Evolutionary conservation across 2,113 vertebrate genomes (phyloP), one percentile per base, ranked within the genome.

Genomic region (Pseudolaguvia tuberculata): DNA sequence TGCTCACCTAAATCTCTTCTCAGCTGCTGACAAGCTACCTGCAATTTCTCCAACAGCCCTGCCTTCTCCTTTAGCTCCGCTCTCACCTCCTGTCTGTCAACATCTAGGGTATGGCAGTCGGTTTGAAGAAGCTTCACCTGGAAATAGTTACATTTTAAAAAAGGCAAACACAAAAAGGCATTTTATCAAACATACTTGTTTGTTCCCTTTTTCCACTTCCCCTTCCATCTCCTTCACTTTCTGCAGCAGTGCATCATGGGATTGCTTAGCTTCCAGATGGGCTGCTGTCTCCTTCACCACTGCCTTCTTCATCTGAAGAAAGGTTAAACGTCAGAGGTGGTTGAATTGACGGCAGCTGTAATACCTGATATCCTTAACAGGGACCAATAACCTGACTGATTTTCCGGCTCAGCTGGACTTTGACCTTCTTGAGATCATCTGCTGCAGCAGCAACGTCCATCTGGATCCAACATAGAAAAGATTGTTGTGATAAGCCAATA

Each of bases 71-170:
- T 78, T 73, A 92, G 74, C 14, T 78, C 85, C 70, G 82, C 83
- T 55, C 52, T 78, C 39, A 84, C 73, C 9, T 73, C 76, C 72
- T 90, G 86, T 25, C 84, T 69, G 7, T 88, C 85, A 57, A n/a
- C 81, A 8, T 1, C 67, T 4, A 93, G 79, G 23, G 79, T 66
- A 8, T 81, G 52, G 73, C 88, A 89, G 47, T 88, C 84, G 52
- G 84, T 79, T 73, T 91, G 86, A 61, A 92, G 74, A 71, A 80
- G 20, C 14, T 90, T 84, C 27, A 92, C 87, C 92, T 93, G 75
- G n/a, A 85, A 80, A 47, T 25, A 1, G 8, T 13, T 0, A 23
- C 20, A 57, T 5, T 35, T 35, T 15, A 23, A 42, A 17, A 70
- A 31, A 35, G 8, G 45, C 11, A 42, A n/a, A 6, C 12, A 51